Percentiles rank a stretch among this genome's conserved stretches.
Conservation (phyloP, 2,888 invertebrate species). For the Cephus rjabovi region DNA sequence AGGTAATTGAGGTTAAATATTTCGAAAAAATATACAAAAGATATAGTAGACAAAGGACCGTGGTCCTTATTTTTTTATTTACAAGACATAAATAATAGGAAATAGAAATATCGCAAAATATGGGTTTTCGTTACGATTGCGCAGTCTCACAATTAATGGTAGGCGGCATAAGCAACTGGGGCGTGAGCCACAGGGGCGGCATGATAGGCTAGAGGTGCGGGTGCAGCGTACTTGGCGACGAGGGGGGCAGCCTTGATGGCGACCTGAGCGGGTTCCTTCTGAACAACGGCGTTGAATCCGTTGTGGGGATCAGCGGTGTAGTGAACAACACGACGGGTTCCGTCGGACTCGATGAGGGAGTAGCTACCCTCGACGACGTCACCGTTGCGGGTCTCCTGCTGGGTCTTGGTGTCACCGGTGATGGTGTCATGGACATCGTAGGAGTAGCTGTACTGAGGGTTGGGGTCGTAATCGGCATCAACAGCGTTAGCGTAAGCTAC, state of each 20-base stretch:
- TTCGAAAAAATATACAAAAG: no score
- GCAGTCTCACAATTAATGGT: neutral
- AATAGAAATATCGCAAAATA: neutral
- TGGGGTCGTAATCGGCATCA: conserved; percentile 36
- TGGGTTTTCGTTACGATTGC: neutral
- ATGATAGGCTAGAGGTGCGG: conserved; percentile 67
- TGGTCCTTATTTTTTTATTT: neutral
- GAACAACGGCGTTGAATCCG: conserved; percentile 56
- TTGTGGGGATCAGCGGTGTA: conserved; percentile 69
- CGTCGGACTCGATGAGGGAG: conserved; percentile 39
- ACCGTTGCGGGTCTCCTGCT: conserved; percentile 46
- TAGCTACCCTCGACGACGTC: conserved; percentile 43
- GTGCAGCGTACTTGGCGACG: conserved; percentile 64
- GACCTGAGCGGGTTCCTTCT: conserved; percentile 66
- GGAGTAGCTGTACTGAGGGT: conserved; percentile 78
- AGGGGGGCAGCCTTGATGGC: conserved; percentile 57
- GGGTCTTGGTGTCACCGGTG: conserved; percentile 47
- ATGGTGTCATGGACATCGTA: conserved; percentile 62
- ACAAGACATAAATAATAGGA: neutral
- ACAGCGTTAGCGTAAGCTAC: conserved; percentile 18
- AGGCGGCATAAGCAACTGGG: conserved; percentile 24
- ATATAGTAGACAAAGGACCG: no score
- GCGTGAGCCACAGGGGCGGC: conserved; percentile 79
- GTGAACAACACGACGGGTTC: conserved; percentile 70
- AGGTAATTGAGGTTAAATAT: no score